Conservation (phyloP, 2,113 vertebrate genomes). For the Ploceus nigricollis region DNA sequence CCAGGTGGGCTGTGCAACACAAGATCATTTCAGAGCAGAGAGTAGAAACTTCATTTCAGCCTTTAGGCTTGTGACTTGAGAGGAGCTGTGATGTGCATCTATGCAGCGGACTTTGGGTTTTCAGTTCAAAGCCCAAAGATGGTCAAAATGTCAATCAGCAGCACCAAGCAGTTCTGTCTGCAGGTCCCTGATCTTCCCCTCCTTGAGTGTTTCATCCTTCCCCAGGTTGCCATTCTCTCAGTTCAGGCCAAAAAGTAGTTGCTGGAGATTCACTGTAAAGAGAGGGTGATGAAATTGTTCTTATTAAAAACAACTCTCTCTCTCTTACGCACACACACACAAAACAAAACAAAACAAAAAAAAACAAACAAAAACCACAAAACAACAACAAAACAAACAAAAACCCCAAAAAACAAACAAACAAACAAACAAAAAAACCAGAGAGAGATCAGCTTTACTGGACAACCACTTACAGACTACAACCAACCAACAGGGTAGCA, state of each 20-base stretch:
- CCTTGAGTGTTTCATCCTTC: not conserved
- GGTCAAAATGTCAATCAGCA: not conserved
- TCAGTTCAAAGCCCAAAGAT: not conserved
- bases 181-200: not conserved
- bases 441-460: not conserved
- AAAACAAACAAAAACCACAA: too few relatives aligned
- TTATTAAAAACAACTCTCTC: not conserved
- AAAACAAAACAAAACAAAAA: too few relatives aligned
- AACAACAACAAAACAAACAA: too few relatives aligned
- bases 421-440: fast-evolving
- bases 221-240: not conserved
- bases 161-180: not conserved
- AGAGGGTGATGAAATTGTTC: not conserved
- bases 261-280: not conserved
- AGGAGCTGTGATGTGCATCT: not conserved
- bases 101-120: not conserved
- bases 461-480: not conserved
- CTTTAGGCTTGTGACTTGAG: not conserved
- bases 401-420: too few relatives aligned
- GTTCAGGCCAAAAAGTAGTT: not conserved
- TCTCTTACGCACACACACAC: too few relatives aligned
- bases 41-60: not conserved
- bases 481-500: not conserved
- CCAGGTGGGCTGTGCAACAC: not conserved
- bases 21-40: not conserved